A percentile compares a stretch with the other conserved stretches of the same genome.
Conservation (phyloP, 1,140 invertebrate genomes). For the Calycopis cecrops region DNA sequence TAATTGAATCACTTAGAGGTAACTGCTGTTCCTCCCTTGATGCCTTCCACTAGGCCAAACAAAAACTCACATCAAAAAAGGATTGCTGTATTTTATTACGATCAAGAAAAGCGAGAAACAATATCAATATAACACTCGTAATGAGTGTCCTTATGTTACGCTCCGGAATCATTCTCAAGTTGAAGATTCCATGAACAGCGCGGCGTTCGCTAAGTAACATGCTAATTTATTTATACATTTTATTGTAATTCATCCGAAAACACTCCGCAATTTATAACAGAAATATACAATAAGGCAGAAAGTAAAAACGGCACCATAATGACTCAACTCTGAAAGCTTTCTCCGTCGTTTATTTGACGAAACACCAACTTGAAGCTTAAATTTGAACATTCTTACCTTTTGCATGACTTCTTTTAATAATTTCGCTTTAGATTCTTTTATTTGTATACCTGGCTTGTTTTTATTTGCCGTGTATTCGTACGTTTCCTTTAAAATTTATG, state of each 20-base stretch:
- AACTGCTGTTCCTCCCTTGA: too few species aligned
- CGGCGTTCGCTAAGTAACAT: neutral
- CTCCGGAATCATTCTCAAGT: too few species aligned
- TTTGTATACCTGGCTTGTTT: slow-evolving; percentile 3
- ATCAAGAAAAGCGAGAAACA: too few species aligned
- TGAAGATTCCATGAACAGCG: too few species aligned
- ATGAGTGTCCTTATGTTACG: too few species aligned
- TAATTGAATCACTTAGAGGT: too few species aligned
- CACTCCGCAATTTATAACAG: slow-evolving; percentile 3
- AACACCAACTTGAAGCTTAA: slow-evolving; percentile 10
- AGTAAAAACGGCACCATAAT: slow-evolving; percentile 11
- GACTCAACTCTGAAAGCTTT: slow-evolving; percentile 10
- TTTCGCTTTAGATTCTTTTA: slow-evolving; percentile 8
- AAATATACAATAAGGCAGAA: slow-evolving; percentile 10
- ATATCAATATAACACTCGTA: too few species aligned
- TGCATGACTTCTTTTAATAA: slow-evolving; percentile 8
- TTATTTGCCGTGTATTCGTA: neutral
- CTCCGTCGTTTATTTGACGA: slow-evolving; percentile 19
- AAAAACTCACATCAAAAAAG: too few species aligned
- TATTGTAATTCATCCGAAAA: neutral
- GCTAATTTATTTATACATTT: slow-evolving; percentile 1
- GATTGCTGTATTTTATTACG: too few species aligned
- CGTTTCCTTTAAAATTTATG: neutral
- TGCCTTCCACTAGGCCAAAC: too few species aligned
- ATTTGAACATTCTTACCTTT: slow-evolving; percentile 11